Percentiles rank a stretch among this genome's conserved stretches.
Conservation (phyloP, 2,113 vertebrate species). For the Falco punctatus region DNA sequence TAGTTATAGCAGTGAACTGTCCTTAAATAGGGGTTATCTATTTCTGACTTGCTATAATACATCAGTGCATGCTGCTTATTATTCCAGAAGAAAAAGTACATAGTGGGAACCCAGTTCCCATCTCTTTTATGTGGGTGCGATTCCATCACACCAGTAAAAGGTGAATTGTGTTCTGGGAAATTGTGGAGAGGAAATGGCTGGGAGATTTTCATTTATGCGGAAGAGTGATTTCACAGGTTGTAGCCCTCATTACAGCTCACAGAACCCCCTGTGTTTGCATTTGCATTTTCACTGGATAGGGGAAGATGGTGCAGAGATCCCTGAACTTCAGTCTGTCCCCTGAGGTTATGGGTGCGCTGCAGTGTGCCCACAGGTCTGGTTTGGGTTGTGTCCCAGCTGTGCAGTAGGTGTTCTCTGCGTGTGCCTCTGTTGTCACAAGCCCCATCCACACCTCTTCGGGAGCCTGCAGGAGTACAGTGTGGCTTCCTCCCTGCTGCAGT, state of each 20-base stretch:
- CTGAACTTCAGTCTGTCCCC: neutral
- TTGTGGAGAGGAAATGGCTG: neutral
- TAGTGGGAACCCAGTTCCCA: neutral
- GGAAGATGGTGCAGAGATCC: too few relatives aligned
- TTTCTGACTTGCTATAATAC: conserved; percentile 24
- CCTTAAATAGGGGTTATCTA: conserved; percentile 24
- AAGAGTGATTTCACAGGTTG: neutral
- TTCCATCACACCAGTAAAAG: neutral
- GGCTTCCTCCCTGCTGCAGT: neutral
- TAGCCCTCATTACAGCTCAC: neutral
- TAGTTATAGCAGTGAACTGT: neutral
- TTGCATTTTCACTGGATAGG: neutral
- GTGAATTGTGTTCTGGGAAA: neutral
- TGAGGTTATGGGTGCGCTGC: too few relatives aligned
- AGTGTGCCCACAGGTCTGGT: too few relatives aligned
- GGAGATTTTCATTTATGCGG: neutral
- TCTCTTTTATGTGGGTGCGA: neutral
- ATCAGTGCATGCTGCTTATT: neutral
- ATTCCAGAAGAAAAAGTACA: neutral
- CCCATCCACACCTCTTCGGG: neutral
- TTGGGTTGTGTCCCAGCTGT: neutral
- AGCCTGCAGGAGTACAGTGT: neutral
- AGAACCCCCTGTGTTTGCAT: neutral
- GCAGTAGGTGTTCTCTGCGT: neutral
- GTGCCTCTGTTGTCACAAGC: neutral